Conservation (phyloP, 2,113 vertebrate species). For the Elephantulus edwardii region DNA sequence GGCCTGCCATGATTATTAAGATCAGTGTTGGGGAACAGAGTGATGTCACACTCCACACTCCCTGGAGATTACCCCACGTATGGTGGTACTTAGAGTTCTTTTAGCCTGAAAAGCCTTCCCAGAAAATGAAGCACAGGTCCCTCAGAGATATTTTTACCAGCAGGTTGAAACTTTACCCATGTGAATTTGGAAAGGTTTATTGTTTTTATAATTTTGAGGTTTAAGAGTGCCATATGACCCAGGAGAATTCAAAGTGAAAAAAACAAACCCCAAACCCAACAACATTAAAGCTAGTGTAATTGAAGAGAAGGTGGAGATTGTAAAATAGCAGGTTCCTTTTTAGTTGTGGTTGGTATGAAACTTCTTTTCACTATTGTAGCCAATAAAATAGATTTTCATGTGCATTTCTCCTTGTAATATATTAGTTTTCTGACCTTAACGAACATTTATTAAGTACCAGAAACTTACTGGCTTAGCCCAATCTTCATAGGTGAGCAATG, state of each 20-base stretch:
- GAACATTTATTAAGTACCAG: slow-evolving; percentile 28
- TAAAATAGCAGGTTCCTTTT: slow-evolving; percentile 63
- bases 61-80: neutral
- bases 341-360: slow-evolving; percentile 27
- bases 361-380: neutral
- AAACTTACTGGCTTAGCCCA: slow-evolving; percentile 28
- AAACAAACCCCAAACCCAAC: too few relatives aligned
- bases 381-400: slow-evolving; percentile 57
- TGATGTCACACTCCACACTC: neutral
- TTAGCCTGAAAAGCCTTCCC: neutral
- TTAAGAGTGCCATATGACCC: slow-evolving; percentile 55
- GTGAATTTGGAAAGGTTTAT: slow-evolving; percentile 63
- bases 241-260: slow-evolving; percentile 56
- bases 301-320: slow-evolving; percentile 57
- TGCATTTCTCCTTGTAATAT: neutral
- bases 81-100: neutral
- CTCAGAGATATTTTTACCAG: slow-evolving; percentile 61
- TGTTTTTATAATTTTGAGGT: slow-evolving; percentile 68
- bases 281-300: slow-evolving; percentile 55
- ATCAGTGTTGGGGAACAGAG: neutral
- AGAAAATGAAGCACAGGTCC: slow-evolving; percentile 5
- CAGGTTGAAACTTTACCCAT: slow-evolving; percentile 59
- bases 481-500: slow-evolving; percentile 39
- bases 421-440: slow-evolving; percentile 34
- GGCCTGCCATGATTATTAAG: neutral